Conservation (phyloP, 2,113 vertebrate genomes). For the Platysteira castanea region DNA sequence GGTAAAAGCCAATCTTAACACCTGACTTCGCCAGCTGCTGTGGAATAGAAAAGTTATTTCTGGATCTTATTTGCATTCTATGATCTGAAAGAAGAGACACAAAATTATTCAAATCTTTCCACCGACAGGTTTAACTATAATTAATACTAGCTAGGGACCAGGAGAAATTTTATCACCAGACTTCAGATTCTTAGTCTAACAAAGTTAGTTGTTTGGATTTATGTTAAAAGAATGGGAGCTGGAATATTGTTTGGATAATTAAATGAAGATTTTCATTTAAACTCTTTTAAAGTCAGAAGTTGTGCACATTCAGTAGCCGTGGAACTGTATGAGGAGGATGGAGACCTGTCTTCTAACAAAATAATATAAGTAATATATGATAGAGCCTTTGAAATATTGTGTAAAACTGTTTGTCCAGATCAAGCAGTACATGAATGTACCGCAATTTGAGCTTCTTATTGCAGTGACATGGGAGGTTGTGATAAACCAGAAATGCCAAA, state of each 20-base stretch:
- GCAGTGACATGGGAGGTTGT: not conserved
- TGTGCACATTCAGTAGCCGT: not conserved
- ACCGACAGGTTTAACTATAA: slow-evolving; percentile 54
- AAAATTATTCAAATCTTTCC: slow-evolving; percentile 69
- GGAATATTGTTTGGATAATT: not conserved
- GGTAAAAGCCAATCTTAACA: slow-evolving; percentile 70
- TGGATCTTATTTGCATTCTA: slow-evolving; percentile 67
- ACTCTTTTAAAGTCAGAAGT: not conserved
- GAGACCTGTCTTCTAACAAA: not conserved
- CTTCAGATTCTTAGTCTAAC: not conserved
- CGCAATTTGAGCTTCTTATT: not conserved
- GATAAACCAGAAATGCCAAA: not conserved
- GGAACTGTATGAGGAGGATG: not conserved
- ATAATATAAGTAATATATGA: not conserved
- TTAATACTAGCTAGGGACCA: slow-evolving; percentile 57
- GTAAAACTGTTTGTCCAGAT: not conserved
- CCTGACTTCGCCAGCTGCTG: slow-evolving; percentile 74
- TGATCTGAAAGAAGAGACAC: slow-evolving; percentile 70
- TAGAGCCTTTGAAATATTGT: not conserved
- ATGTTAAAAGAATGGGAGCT: not conserved
- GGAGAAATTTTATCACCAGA: slow-evolving; percentile 39
- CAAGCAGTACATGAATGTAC: not conserved
- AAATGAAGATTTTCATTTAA: not conserved
- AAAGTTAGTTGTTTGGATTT: slow-evolving; percentile 22
- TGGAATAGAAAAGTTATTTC: slow-evolving; percentile 69